Evolutionary conservation across 2,113 vertebrate genomes (phyloP), one percentile per base, ranked within the genome.

Genomic region (Sialia sialis): DNA sequence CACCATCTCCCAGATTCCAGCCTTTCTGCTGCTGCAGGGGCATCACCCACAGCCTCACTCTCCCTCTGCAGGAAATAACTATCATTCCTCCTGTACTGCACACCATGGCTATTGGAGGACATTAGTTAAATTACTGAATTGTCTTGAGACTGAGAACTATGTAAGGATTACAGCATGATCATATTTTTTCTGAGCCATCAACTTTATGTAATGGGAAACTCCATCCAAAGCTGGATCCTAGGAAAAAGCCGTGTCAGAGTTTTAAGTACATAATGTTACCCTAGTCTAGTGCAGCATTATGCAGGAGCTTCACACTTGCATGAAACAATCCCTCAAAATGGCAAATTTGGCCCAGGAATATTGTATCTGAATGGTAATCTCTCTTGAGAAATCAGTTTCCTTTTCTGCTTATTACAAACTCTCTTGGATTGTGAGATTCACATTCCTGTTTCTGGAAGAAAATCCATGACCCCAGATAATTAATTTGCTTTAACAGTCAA

Each of bases 401-500:
- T 85, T 95, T 95, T 77, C 81, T 88, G 30, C 51, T 63, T 91
- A 55, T 34, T 93, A 48, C 36, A 44, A 80, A 77, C 59, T 76
- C 48, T 82, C 43, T 55, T 60, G 88, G 11, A 78, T 95, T 89
- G 91, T 77, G 27, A 75, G 87, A 96, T 93, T 94, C n/a, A 59
- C 43, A 39, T 93, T 92, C 67, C 51, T 87, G 60, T 96, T 95
- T 94, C 80, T 94, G 70, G 77, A 96, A 90, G 85, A 59, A 91
- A 96, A 90, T 83, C 74, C 59, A 67, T 90, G 74, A 90, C 77
- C 90, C 56, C 68, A 87, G 51, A 87, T 95, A 88, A 96, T 94
- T 97, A 96, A 97, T 97, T 94, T 95, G 62, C 75, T 96, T 90
- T 93, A 97, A 93, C 89, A 82, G 76, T 94, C 88, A 96, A 96